These are phyloP conservation scores for Hydrozoanthus gracilis DNA, from an alignment of 92 coral and sea anemone genomes.

Conservation along the genomic window DNA sequence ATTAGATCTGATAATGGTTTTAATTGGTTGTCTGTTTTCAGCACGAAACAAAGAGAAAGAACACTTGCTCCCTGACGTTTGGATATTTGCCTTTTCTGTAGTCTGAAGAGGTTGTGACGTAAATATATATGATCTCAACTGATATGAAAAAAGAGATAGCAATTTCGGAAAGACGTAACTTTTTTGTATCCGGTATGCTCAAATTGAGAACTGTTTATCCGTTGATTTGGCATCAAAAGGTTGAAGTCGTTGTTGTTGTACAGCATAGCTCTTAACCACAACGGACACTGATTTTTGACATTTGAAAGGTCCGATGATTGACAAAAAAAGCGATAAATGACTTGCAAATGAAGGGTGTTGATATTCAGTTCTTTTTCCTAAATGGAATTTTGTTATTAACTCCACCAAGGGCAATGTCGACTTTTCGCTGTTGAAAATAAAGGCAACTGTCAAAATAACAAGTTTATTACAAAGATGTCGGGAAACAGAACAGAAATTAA, in stretches of 20 bases:
- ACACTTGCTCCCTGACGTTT: not conserved
- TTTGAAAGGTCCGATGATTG: constrained; percentile 43
- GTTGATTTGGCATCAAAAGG: constrained; percentile 16
- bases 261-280: not conserved
- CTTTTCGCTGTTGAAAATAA: too few species aligned
- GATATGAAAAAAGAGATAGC: not conserved
- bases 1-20: constrained; percentile 1
- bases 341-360: constrained; percentile 43
- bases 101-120: constrained; percentile 10
- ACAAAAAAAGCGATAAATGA: constrained; percentile 42
- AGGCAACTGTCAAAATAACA: too few species aligned
- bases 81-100: constrained; percentile 6
- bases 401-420: not conserved
- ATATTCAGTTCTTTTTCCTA: not conserved
- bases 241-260: constrained; percentile 4
- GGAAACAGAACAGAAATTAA: too few species aligned
- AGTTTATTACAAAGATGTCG: too few species aligned
- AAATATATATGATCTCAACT: not conserved
- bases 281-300: not conserved
- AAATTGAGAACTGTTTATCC: not conserved
- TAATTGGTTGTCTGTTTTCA: constrained; percentile 22
- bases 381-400: not conserved
- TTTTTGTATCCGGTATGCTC: constrained; percentile 1
- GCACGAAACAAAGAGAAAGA: constrained; percentile 7
- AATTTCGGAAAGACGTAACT: not conserved